Evolutionary conservation across 2,113 vertebrate genomes (phyloP).

Genomic region (Phaetusa simplex): DNA sequence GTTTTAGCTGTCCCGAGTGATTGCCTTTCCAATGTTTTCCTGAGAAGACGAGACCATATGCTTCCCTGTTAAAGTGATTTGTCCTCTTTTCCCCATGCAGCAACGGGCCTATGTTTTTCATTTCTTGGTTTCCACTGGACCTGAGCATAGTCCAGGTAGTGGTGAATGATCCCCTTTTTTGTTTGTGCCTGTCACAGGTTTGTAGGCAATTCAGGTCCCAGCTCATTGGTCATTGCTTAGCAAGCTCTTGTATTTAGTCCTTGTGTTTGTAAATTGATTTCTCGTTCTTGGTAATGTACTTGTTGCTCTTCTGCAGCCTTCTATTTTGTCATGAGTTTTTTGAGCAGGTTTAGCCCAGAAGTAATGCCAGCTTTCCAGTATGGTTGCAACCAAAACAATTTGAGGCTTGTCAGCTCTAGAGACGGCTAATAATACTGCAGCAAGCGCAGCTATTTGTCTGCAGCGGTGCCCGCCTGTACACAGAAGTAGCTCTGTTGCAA

Average conservation of each 20-base stretch:
- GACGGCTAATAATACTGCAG: background rate
- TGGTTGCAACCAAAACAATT: background rate
- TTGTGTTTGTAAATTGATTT: background rate
- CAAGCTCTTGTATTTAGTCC: background rate
- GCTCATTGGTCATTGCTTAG: background rate
- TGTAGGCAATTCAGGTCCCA: background rate
- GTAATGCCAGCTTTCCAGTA: background rate
- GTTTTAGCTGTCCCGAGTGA: background rate
- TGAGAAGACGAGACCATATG: background rate
- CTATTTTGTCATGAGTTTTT: background rate
- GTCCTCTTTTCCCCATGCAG: background rate
- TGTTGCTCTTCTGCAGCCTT: background rate
- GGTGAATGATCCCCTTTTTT: background rate
- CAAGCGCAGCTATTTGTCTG: background rate
- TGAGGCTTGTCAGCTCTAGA: background rate
- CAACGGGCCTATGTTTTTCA: background rate
- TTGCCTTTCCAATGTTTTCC: background rate
- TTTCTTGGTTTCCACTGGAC: background rate
- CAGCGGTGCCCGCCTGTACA: background rate
- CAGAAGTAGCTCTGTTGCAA: background rate
- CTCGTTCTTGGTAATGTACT: background rate
- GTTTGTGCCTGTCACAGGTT: background rate
- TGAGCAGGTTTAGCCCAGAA: background rate
- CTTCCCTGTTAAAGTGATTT: background rate
- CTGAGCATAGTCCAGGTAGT: background rate